Evolutionary conservation across 2,888 invertebrate genomes (phyloP), one percentile per base, ranked within the genome.

Genomic region (Electrophaes corylata): DNA sequence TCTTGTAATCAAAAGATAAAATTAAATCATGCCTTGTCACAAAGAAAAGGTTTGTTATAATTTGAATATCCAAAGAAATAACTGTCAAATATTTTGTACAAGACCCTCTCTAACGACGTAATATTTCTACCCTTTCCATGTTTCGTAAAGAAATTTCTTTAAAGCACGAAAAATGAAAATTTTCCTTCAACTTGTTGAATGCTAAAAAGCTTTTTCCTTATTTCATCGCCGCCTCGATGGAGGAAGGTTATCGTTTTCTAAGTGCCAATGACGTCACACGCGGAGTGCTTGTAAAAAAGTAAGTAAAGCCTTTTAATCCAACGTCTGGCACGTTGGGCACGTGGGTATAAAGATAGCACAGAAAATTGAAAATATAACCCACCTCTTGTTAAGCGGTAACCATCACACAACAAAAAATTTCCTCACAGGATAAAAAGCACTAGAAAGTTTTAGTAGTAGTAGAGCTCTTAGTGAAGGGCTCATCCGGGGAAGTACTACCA

Each of bases 121-220:
- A 47, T 40, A 6, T 19, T 46, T 29, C 52, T 48, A 43, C 47
- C 49, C 46, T 29, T 54, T 50, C 37, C 37, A 12, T 16, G 39
- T 57, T 40, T 41, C 35, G 46, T 10, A 47, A 44, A 48, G 47
- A 62, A 67, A 65, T 63, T 57, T 16, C 11, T 63, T 69, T 65
- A 52, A 19, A 41, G 61, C 31, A n/a, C 20, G n/a, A 52, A 60
- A 61, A 62, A 54, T 40, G 56, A 46, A 46, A 14, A 59, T 59
- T 54, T 54, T 6, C 55, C 23, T 45, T 49, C 29, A 50, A 59
- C 59, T 50, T 54, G 59, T 59, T 59, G 59, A 59, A 54, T 58
- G 58, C 14, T 26, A 33, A 50, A 61, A 57, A 35, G 47, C 37
- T 47, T 50, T 47, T 43, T 54, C 40, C 44, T 18, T 33, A 31